Evolutionary conservation across 1,140 invertebrate genomes (phyloP).

Genomic region (Scaptomyza pallida): DNA sequence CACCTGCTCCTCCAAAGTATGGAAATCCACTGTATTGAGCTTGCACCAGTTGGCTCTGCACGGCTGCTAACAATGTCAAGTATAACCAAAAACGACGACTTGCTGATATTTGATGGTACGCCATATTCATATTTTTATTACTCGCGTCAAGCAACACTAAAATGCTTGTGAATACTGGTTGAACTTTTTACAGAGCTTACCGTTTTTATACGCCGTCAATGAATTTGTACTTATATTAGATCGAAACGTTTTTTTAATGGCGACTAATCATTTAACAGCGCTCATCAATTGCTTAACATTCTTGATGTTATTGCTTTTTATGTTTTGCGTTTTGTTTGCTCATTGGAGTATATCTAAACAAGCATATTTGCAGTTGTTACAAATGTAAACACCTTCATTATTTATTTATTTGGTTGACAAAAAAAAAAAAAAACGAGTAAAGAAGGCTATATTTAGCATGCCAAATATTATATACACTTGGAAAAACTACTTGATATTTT

Average conservation of each 20-base stretch:
- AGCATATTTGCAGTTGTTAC: conserved; percentile 69
- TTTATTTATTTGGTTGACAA: conserved; percentile 20
- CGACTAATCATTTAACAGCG: conserved; percentile 54
- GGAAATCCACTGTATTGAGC: conserved; percentile 65
- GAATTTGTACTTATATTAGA: conserved; percentile 31
- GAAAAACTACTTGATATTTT: no score
- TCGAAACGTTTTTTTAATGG: conserved; percentile 63
- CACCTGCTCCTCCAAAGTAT: conserved; percentile 45
- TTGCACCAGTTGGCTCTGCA: conserved; percentile 31
- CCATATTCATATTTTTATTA: conserved; percentile 24
- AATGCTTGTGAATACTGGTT: conserved; percentile 53
- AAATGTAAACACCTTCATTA: conserved; percentile 52
- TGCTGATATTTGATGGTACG: conserved; percentile 14
- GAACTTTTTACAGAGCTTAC: conserved; percentile 14
- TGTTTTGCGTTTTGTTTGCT: conserved; percentile 45
- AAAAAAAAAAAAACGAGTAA: no score
- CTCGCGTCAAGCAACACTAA: conserved; percentile 23
- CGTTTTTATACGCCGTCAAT: conserved; percentile 61
- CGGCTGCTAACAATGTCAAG: conserved; percentile 36
- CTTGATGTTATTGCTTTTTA: not conserved
- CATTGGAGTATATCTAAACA: conserved; percentile 54
- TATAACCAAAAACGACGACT: conserved; percentile 25
- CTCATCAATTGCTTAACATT: conserved; percentile 46
- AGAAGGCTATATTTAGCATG: no score
- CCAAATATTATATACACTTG: no score